Evolutionary conservation across 2,888 invertebrate genomes (phyloP), one percentile per base, ranked within the genome.

Genomic region (Melanargia galathea): DNA sequence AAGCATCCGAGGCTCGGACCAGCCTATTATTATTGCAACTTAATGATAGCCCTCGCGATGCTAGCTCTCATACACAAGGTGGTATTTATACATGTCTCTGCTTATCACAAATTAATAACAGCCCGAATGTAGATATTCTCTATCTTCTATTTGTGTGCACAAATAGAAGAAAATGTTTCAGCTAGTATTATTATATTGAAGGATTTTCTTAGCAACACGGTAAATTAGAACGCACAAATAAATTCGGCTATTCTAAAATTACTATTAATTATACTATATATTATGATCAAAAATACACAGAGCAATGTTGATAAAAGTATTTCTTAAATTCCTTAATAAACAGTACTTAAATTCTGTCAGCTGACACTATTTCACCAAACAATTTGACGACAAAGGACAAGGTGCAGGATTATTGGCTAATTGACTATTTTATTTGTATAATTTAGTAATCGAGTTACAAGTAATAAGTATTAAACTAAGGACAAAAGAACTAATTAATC

Each of bases 11-110:
- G 60, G 43, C 57, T 43, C 40, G 16, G 35, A 60, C 63, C 26
- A 62, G 40, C 54, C 62, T 64, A 60, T 67, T 62, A 67, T 67
- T 69, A 67, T 62, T 55, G 60, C 57, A 64, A 60, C 54, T 59
- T 69, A 64, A 65, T 64, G 61, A 64, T 38, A 62, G 49, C 35
- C 55, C 16, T 18, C 2, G 35, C 46, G 24, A 35, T 20, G 35
- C 35, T 20, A 46, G 46, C 46, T 45, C 46, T 55, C 52, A 45
- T 54, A 61, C 60, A 43, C 45, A 46, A 60, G 52, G 51, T 52
- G 30, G 40, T 48, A 48, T 64, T 64, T 64, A 64, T 35, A 43
- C 43, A 57, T 24, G 40, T 24, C n/a, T 38, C 22, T 55, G 3
- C 55, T 43, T 55, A 40, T 40, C 22, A 40, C 16, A 22, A 38